Evolutionary conservation across 2,113 vertebrate species (phyloP).

Genomic region (Osmerus mordax): DNA sequence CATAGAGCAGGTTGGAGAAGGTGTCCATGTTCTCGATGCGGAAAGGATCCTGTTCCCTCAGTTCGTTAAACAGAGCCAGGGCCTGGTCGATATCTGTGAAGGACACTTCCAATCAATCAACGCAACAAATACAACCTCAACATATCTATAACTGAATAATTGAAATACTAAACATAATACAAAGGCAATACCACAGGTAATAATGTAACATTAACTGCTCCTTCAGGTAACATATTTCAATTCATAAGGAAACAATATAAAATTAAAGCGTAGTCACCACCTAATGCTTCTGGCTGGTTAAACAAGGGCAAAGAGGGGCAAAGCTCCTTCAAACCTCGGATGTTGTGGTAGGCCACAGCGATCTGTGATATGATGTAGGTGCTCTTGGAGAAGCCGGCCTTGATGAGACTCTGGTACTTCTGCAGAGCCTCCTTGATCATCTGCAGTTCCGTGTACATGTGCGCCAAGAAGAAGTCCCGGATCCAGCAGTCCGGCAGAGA

Average conservation of each 20-base stretch:
- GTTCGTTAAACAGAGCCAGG: constrained; percentile 91
- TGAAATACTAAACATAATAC: not conserved
- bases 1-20: constrained; percentile 96
- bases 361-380: constrained; percentile 99
- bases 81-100: constrained; percentile 94
- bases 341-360: constrained; percentile 98
- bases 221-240: too few relatives aligned
- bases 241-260: too few relatives aligned
- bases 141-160: too few relatives aligned
- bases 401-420: constrained; percentile 96
- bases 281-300: too few relatives aligned
- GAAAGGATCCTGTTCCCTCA: constrained; percentile 94
- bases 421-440: constrained; percentile 97
- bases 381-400: constrained; percentile 96
- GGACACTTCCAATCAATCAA: too few relatives aligned
- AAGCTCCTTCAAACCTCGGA: constrained; percentile 78
- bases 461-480: constrained; percentile 97
- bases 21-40: constrained; percentile 99
- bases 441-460: constrained; percentile 98
- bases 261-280: too few relatives aligned
- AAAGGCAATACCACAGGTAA: not conserved
- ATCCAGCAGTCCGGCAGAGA: constrained; percentile 97
- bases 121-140: too few relatives aligned
- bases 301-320: too few relatives aligned
- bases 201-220: not conserved